These are phyloP conservation scores for Brachystomella parvula DNA, from an alignment of 1,140 invertebrate genomes.

Conservation along the genomic window DNA sequence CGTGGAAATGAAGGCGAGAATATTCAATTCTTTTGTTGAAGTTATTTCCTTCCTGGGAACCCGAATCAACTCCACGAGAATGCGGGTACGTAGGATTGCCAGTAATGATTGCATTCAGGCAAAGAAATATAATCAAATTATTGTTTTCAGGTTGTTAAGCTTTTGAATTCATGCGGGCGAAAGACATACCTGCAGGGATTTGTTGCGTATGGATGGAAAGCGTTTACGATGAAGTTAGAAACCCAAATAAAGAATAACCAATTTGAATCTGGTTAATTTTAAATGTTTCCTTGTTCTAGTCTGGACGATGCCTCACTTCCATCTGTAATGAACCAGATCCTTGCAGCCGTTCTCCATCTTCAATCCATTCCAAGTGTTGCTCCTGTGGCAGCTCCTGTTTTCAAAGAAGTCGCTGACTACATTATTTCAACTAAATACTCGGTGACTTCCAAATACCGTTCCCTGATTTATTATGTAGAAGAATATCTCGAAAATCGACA, in stretches of 20 bases:
- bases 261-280: neutral
- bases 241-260: neutral
- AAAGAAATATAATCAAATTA: neutral
- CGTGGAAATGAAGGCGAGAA: neutral
- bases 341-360: neutral
- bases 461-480: neutral
- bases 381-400: neutral
- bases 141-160: neutral
- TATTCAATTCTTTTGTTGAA: constrained; percentile 1
- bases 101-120: neutral
- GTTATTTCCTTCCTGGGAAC: neutral
- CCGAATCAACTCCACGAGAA: neutral
- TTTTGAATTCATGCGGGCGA: neutral
- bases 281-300: neutral
- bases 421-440: neutral
- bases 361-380: neutral
- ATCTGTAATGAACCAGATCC: neutral
- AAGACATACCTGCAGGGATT: neutral
- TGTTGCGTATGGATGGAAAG: neutral
- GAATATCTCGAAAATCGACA: neutral
- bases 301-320: neutral
- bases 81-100: neutral
- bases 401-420: neutral
- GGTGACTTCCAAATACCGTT: neutral
- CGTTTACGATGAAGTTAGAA: neutral